phyloP scores from a whole-genome alignment of 1,140 invertebrate genomes.

The Drosophila melanica region DNA sequence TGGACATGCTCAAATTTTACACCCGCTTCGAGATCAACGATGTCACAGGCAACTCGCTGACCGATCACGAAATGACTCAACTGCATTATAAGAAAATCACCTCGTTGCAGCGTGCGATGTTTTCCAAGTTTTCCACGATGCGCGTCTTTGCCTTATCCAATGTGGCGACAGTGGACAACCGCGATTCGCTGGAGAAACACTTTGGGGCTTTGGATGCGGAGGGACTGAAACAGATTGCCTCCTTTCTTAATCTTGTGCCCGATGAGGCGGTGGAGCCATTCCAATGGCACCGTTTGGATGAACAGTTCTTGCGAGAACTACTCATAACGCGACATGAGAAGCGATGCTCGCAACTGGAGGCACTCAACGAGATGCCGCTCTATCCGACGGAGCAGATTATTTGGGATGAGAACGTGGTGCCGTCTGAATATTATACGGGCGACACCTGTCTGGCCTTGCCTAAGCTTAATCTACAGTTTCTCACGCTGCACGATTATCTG shows the following conservation, averaged over 20 bases:
- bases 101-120: slow-evolving; percentile 95
- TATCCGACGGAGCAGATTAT: slow-evolving; percentile 99
- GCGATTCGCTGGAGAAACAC: slow-evolving; percentile 93
- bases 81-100: slow-evolving; percentile 96
- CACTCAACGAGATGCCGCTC: slow-evolving; percentile 98
- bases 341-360: slow-evolving; percentile 95
- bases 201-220: slow-evolving; percentile 91
- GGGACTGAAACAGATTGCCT: slow-evolving; percentile 93
- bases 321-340: slow-evolving; percentile 94
- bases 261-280: slow-evolving; percentile 88
- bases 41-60: slow-evolving; percentile 96
- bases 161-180: slow-evolving; percentile 96
- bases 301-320: slow-evolving; percentile 93
- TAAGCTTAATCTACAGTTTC: slow-evolving; percentile 99
- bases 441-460: slow-evolving; percentile 97
- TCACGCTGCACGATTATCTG: slow-evolving; percentile 99
- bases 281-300: slow-evolving; percentile 90
- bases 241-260: slow-evolving; percentile 94
- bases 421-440: slow-evolving; percentile 98
- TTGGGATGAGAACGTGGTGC: slow-evolving; percentile 99
- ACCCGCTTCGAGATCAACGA: slow-evolving; percentile 99
- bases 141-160: slow-evolving; percentile 95
- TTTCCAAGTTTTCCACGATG: slow-evolving; percentile 95
- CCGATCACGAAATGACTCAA: slow-evolving; percentile 96
- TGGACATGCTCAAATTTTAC: slow-evolving; percentile 99